Evolutionary conservation across 2,113 vertebrate genomes (phyloP), one percentile per base, ranked within the genome.

Genomic region (Notothenia coriiceps): DNA sequence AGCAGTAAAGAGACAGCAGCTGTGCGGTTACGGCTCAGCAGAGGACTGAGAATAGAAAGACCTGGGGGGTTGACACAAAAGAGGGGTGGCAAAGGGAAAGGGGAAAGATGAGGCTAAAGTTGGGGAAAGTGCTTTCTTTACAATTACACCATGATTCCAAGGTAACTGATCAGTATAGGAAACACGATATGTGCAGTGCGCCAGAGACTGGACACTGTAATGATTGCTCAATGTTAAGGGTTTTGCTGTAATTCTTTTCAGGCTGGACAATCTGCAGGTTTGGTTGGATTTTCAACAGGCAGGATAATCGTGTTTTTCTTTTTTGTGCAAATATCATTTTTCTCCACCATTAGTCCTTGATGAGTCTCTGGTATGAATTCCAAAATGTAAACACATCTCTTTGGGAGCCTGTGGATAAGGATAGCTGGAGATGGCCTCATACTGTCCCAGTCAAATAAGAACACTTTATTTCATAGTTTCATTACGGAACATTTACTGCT

Each of bases 1-100:
- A 71, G 91, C 85, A 85, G 80, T 91, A 86, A 92, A 91, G 86
- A 71, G 57, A 77, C 79, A 82, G 85, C 93, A 93, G 92, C 91
- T 93, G 92, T 43, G 52, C 84, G 18, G 87, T 83, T 74, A 89
- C 35, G 50, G 89, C 80, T 85, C 86, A 89, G 59, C 0, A 66
- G 67, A 91, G n/a, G 46, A 82, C 88, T 78, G 86, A 90, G 87
- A 92, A 89, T 88, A 92, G 88, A 86, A 74, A 69, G 47, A 75
- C 52, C 22, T 62, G 66, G 66, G 78, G 85, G 78, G 68, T 68
- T 70, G 63, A 67, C 59, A 49, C 35, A 64, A 77, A 80, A 64
- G 18, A 71, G 49, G 62, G 67, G 62, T 66, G 60, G 59, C 17
- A 46, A 75, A 70, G 68, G 49, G 55, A 65, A 73, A 71, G 49